Evolutionary conservation across 2,113 vertebrate genomes (phyloP).

Genomic region (Python bivittatus): DNA sequence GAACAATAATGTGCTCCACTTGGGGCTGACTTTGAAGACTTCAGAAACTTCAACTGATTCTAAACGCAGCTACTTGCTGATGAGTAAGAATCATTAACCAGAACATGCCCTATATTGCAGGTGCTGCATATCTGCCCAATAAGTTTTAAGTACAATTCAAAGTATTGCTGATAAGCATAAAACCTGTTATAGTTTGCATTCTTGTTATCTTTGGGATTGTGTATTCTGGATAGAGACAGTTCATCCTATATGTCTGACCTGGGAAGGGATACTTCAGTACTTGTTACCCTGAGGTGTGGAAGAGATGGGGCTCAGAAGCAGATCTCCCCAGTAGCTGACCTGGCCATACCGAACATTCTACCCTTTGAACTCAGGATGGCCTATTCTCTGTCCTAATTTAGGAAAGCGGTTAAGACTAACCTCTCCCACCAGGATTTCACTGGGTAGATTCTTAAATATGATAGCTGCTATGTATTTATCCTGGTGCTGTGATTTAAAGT

Average conservation of each 20-base stretch:
- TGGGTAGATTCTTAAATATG: neutral
- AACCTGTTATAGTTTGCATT: too few species aligned
- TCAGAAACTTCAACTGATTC: neutral
- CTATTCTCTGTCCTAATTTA: too few species aligned
- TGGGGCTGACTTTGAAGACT: neutral
- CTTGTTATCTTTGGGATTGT: neutral
- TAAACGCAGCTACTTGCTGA: neutral
- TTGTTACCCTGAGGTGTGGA: too few species aligned
- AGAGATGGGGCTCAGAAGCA: too few species aligned
- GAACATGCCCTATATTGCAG: neutral
- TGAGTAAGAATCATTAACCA: neutral
- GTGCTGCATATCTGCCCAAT: neutral
- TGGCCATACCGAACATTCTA: too few species aligned
- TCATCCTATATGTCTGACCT: neutral
- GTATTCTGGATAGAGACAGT: neutral
- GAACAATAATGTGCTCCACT: neutral
- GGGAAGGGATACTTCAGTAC: too few species aligned
- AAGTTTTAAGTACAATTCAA: neutral
- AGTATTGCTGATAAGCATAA: neutral
- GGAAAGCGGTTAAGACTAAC: neutral
- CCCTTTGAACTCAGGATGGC: too few species aligned
- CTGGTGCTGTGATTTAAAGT: neutral
- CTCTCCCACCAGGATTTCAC: neutral
- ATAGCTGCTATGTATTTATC: neutral
- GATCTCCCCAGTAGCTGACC: too few species aligned